A percentile compares a stretch with the other conserved stretches of the same genome.
Evolutionary conservation across 2,888 invertebrate species (phyloP).

Genomic region (Morinoia aosen): DNA sequence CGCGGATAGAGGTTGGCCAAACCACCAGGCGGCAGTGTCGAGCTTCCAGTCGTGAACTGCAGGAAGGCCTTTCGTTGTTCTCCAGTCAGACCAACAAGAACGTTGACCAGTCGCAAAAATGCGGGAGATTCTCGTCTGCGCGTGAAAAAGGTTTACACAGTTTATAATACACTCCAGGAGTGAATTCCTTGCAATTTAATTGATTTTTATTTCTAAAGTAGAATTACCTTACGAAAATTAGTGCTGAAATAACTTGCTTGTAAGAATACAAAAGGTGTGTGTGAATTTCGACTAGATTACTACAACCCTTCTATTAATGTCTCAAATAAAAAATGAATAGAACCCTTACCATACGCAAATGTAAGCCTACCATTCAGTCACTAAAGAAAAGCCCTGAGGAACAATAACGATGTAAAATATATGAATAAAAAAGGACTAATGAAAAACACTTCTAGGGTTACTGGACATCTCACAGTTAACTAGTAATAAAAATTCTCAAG

Average conservation of each 20-base stretch:
- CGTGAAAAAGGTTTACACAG: background rate
- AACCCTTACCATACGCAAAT: no score
- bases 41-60: constrained; percentile 99
- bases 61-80: constrained; percentile 97
- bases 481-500: no score
- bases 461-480: no score
- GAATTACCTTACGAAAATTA: background rate
- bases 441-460: no score
- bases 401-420: no score
- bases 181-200: background rate
- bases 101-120: constrained; percentile 94
- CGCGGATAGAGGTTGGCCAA: constrained; percentile 97
- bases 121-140: constrained; percentile 68
- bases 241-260: background rate
- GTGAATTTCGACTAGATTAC: background rate
- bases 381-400: no score
- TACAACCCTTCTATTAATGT: no score
- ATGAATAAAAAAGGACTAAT: no score
- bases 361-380: no score
- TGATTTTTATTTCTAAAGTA: background rate
- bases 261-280: no score
- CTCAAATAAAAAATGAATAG: no score
- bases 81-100: constrained; percentile 89
- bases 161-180: background rate
- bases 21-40: constrained; percentile 97